Conservation (phyloP, 2,888 invertebrate genomes). For the Tenthredo mesomela region DNA sequence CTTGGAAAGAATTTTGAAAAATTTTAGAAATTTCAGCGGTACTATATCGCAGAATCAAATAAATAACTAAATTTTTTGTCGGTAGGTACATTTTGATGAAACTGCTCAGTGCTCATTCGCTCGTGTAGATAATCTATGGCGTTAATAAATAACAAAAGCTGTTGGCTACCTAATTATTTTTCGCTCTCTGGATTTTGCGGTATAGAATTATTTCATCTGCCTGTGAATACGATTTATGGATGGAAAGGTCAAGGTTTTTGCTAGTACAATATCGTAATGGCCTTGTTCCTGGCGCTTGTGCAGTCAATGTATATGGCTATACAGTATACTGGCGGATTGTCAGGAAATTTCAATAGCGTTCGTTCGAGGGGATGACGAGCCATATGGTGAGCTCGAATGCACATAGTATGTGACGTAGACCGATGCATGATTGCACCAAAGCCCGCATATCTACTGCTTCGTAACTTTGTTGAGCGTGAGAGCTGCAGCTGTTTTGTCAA, state of each 20-base stretch:
- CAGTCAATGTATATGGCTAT: conserved; percentile 12
- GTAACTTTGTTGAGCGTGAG: not conserved
- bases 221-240: conserved; percentile 23
- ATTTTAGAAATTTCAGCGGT: not conserved
- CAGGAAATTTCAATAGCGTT: conserved; percentile 36
- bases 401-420: conserved; percentile 12
- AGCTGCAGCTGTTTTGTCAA: not conserved
- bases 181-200: not conserved
- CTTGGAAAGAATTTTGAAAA: not conserved
- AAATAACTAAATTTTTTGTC: not conserved
- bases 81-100: not conserved
- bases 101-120: not conserved
- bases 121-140: not conserved
- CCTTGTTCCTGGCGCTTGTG: conserved; percentile 7
- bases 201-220: not conserved
- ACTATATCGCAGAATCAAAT: too few relatives aligned
- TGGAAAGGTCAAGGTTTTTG: conserved; percentile 23
- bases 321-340: not conserved
- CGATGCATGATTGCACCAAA: conserved; percentile 31
- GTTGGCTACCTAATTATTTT: not conserved
- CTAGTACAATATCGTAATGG: not conserved
- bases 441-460: not conserved
- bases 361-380: conserved; percentile 42
- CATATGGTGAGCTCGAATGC: not conserved
- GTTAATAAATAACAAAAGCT: not conserved